Base-by-base conservation (phyloP, 2,797 vertebrate genomes). In the Microctenopoma stevenorrisi region DNA sequence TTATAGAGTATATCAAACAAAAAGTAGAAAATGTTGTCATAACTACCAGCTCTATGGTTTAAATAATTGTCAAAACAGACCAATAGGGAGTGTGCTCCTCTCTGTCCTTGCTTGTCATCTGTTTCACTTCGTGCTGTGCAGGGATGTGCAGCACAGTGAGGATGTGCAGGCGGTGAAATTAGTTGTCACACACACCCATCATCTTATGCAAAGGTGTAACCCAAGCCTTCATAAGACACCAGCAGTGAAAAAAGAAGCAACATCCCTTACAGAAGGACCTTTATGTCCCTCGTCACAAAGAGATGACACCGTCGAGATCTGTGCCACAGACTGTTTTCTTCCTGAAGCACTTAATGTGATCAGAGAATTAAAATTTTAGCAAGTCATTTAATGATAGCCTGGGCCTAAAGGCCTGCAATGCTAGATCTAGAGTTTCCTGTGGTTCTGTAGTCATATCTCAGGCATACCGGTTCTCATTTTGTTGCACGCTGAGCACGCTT, bases 351-450 rank as follows among this genome's bases (percentile, higher is more conserved):
- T 95, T 94, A 94, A 94, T 91, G 93, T 94, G 94, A 95, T 95
- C 93, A 95, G 93, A 94, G 91, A 93, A 93, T 95, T 95, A 94
- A 95, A 94, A 93, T 95, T 95, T 95, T 89, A 95, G 75, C 87
- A 84, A 91, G 87, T 93, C 93, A 82, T 90, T 93, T 92, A 93
- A 93, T 92, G 90, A 93, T 74, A 82, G 83, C 85, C 68, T 38
- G 40, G 51, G 86, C 81, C 81, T 92, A 87, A 86, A 58, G 80
- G 64, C 72, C 83, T 49, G 67, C 72, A 74, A 72, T 43, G 54
- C 64, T 47, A 62, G 22, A 84, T 93, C 70, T 95, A 83, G 80
- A 76, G 72, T 94, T 95, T 94, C 95, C 86, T 88, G 46, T 10
- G 9, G 74, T 91, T 87, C 82, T 74, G 33, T 84, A 66, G 74